These are phyloP conservation scores for Hesperia comma DNA, from an alignment of 2,888 invertebrate genomes.

Conservation along the genomic window DNA sequence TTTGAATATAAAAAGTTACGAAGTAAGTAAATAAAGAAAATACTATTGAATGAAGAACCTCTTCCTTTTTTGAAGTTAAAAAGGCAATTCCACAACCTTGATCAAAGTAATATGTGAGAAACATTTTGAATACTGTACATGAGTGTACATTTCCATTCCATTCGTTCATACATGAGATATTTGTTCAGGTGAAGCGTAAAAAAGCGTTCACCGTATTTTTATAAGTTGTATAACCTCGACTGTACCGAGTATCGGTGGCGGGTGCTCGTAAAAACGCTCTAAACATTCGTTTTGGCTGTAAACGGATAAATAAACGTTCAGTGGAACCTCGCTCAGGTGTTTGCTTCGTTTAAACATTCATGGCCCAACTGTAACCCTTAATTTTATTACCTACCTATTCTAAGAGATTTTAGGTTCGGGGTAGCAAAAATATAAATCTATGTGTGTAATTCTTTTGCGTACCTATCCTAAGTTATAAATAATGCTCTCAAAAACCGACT, in stretches of 20 bases:
- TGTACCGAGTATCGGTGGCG: conserved; percentile 51
- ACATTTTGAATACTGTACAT: too few species aligned
- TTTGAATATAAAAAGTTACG: too few species aligned
- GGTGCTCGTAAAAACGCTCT: conserved; percentile 71
- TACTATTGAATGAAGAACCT: too few species aligned
- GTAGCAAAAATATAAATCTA: neutral
- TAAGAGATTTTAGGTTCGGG: neutral
- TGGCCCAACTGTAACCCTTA: conserved; percentile 30
- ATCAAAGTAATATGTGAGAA: too few species aligned
- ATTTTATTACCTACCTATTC: conserved; percentile 13
- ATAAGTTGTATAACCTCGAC: conserved; percentile 36
- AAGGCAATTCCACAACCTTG: too few species aligned
- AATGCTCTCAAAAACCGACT: too few species aligned
- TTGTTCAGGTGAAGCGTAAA: neutral
- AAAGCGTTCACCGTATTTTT: conserved; percentile 10
- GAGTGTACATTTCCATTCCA: too few species aligned
- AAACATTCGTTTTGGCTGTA: conserved; percentile 69
- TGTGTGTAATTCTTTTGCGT: too few species aligned
- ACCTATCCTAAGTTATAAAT: too few species aligned
- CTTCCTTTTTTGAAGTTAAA: too few species aligned
- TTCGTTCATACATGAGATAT: too few species aligned
- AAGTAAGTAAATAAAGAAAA: too few species aligned
- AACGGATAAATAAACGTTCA: conserved; percentile 68
- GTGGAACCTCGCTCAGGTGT: conserved; percentile 54
- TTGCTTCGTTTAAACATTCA: conserved; percentile 47